Conservation (phyloP, 2,113 vertebrate genomes). For the Chaetorhynchus papuensis region DNA sequence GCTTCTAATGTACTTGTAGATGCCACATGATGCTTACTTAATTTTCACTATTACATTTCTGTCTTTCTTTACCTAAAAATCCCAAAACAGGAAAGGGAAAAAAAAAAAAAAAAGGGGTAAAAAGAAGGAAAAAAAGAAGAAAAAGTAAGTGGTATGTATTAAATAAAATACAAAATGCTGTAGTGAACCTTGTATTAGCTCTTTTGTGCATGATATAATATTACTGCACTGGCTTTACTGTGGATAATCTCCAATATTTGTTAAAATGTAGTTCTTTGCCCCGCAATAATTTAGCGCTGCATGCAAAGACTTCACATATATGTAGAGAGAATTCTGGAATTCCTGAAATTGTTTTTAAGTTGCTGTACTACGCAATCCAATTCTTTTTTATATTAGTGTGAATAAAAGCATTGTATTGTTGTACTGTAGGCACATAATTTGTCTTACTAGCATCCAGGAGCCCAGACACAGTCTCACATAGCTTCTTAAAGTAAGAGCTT, state of each 20-base stretch:
- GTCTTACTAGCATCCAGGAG: not conserved
- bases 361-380: not conserved
- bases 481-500: not conserved
- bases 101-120: accelerated
- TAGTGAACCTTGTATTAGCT: not conserved
- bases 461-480: not conserved
- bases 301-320: not conserved
- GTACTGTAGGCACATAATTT: not conserved
- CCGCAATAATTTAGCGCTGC: not conserved
- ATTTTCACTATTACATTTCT: not conserved
- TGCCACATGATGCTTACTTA: not conserved
- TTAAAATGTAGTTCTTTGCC: not conserved
- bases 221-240: not conserved
- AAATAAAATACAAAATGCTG: not conserved
- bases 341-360: not conserved
- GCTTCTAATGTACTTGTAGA: not conserved
- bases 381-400: not conserved
- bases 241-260: not conserved
- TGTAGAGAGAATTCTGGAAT: not conserved
- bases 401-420: not conserved
- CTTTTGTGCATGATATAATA: not conserved
- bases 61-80: not conserved
- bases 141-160: not conserved
- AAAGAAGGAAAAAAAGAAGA: not conserved
- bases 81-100: not conserved